Base-by-base conservation (phyloP, 1,140 invertebrate species). In the Bombus affinis region DNA sequence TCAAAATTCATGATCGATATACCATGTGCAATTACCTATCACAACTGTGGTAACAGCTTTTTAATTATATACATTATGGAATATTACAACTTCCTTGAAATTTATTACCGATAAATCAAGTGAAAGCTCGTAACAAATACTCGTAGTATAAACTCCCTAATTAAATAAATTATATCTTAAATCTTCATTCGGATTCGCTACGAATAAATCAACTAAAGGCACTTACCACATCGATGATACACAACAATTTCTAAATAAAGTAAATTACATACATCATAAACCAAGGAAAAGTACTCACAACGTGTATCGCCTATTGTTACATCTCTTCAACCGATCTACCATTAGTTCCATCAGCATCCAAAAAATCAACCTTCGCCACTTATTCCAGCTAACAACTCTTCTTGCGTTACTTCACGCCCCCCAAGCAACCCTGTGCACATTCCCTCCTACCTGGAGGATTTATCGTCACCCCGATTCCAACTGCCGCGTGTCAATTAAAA, bases 401-500 rank as follows among this genome's bases (percentile, higher is more conserved):
- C 73, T 42, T 66, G 66, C 57, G 8, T 37, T 32, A 28, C 44
- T 35, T 57, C 44, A 53, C 65, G 12, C 18, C 44, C 72, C 39
- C 15, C 9, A 70, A 70, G 74, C 59, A 57, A 66, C 53, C 77
- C 32, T 32, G 35, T 3, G 3, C 10, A 44, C 39, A 35, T 15
- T 59, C 68, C 37, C n/a, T 28, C 12, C 71, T 42, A 18, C 18
- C 37, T 39, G 3, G 42, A 84, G 12, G 42, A 84, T 65, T 59
- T 59, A 76, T 76, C 35, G 53, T 39, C 53, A 28, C 6, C 53
- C 74, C 35, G 47, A 57, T 76, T 76, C 32, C 47, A 75, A 9
- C 47, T 6, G 35, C 25, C 59, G 59, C 2, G 74, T 28, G 53
- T 39, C 74, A 76, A 59, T 70, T 70, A 70, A 80, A 80, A 71